Base-by-base conservation (phyloP, 2,888 invertebrate species). In the Hoplodrina blanda region DNA sequence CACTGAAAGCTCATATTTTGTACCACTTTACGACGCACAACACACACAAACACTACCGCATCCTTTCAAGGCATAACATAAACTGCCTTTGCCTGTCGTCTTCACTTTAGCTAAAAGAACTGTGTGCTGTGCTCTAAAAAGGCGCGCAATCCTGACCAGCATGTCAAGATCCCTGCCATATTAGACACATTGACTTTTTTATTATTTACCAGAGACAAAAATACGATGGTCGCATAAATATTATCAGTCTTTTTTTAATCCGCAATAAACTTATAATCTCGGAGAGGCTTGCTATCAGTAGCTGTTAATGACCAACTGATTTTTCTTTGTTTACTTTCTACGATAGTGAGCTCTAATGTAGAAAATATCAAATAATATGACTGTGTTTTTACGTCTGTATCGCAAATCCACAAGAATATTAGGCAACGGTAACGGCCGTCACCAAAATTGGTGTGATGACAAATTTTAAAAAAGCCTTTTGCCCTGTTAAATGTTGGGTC, bases 231-330 rank as follows among this genome's bases (percentile, higher is more conserved):
- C 70, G 72, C 74, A 65, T 79, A 72, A 72, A 78, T 69, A 83
- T 82, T 85, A 84, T 84, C 84, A 74, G 67, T 37, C 57, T 72
- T 69, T 85, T 88, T 89, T 82, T 90, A 92, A 94, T 91, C 93
- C 87, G 66, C 78, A 83, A 76, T 93, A 93, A 93, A 91, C 89
- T 87, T 84, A 73, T 93, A 93, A 93, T 92, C 93, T 88, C 80
- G 76, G 78, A 80, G 78, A 84, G 71, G 82, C 82, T 83, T 50
- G 86, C 88, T 91, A 93, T 93, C 92, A 89, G 87, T 82, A 64
- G 68, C 83, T 72, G 84, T 83, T 89, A 87, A 89, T 89, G 90
- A 88, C 87, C 88, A 85, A 86, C 75, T 82, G 87, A 88, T 88
- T 88, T 87, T 84, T 85, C 87, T 83, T 87, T 91, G 91, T 92